Evolutionary conservation across 1,140 invertebrate species (phyloP), one percentile per base, ranked within the genome.

Genomic region (Apis laboriosa): DNA sequence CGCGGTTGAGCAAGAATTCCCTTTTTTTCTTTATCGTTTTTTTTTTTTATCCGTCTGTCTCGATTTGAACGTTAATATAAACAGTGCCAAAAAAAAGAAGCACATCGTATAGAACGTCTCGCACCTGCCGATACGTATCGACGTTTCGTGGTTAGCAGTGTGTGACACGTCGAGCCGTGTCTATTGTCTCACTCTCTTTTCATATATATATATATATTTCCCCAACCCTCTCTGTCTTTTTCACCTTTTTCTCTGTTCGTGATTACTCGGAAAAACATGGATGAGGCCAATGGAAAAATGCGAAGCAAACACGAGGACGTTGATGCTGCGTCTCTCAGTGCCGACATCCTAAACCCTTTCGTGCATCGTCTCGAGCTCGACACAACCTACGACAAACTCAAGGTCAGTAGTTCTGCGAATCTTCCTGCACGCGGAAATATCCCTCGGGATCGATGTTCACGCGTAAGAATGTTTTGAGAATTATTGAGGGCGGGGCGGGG

Each of bases 321-420:
- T 63, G 91, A 91, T 58, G 78, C 83, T 2, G 79, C 91, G n/a
- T 89, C 92, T 56, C 84, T 95, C 85, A 91, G 92, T 82, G 90
- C 94, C 80, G 94, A 96, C 89, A 91, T 96, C 80, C 90, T 97
- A 89, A 98, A 98, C 94, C 97, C 97, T 58, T 98, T 98, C 93
- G 97, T 97, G 60, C 97, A 98, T 92, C 97, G 96, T 90, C 94
- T 98, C 92, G 96, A 97, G 94, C 95, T 98, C 90, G 96, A 97
- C 92, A 97, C 96, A 87, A 97, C 96, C 84, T 97, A 97, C 90
- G 97, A 98, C 91, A 97, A 97, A 94, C 96, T 97, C 92, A 97
- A 97, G 96, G 97, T 97, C 94, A 95, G 95, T 92, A 77, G 43
- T 17, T 83, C 60, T 15, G 21, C 13, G 7, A 74, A 73, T 49